Evolutionary conservation across 1,140 invertebrate genomes (phyloP), one percentile per base, ranked within the genome.

Genomic region (Pseudachorutes palmiensis): DNA sequence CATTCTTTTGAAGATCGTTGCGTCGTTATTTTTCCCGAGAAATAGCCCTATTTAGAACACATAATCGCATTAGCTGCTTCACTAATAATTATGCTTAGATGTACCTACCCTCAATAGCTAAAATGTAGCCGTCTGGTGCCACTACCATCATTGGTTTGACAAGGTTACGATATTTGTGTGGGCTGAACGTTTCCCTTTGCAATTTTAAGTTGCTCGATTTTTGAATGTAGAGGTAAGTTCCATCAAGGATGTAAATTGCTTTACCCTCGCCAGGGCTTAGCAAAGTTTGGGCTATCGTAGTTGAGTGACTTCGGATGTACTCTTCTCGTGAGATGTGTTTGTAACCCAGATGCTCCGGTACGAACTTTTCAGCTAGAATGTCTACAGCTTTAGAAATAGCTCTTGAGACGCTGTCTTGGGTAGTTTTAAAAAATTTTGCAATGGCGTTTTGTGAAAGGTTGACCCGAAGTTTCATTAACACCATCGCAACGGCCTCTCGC

Each of bases 181-280:
- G 0, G 29, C 28, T 36, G 24, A 57, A 65, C 1, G 64, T 62
- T 12, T 1, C 28, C 22, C 60, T 65, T 24, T 65, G 64, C 0
- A 57, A 1, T 1, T 14, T 19, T n/a, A 24, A 57, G 22, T 65
- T 62, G 0, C 3, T 2, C 1, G 68, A 32, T 28, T 69, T 69
- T 33, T 60, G 61, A 22, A 65, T 57, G 36, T 68, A 67, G 16
- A 71, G 26, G 45, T 71, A 71, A 1, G 66, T 71, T 30, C 66
- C 70, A 33, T 71, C 70, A 1, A 71, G 16, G 1, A 71, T 62
- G 3, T 36, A 33, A 57, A 67, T 61, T 2, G 62, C 58, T 3
- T 31, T 3, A 0, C 26, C 26, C 19, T 60, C 9, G n/a, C 19
- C 24, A n/a, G 0, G 62, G 26, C 22, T 31, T 33, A 2, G 30